phyloP scores from a whole-genome alignment of 2,888 invertebrate genomes.

The Trichogramma dendrolimi region DNA sequence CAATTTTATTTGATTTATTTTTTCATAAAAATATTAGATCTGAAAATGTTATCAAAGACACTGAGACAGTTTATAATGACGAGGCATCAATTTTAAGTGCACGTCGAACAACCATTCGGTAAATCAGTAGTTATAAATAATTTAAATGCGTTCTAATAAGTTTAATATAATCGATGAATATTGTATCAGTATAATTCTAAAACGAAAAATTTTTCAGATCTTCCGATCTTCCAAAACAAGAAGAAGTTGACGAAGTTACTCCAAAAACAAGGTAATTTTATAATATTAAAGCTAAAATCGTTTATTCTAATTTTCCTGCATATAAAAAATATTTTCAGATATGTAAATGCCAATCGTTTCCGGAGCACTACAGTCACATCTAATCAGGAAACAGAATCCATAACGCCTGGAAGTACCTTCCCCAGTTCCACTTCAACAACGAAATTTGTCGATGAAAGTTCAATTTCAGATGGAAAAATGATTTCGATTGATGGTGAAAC shows the following conservation, averaged over 20 bases:
- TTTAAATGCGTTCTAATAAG: not conserved
- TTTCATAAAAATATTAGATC: constrained; percentile 5
- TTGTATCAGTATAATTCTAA: too few relatives aligned
- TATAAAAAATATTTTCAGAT: constrained; percentile 41
- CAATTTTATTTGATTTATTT: not conserved
- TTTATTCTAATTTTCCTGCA: not conserved
- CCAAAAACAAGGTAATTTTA: constrained; percentile 20
- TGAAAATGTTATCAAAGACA: constrained; percentile 23
- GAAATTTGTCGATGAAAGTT: not conserved
- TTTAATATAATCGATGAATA: not conserved
- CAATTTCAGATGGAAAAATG: constrained; percentile 17
- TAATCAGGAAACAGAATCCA: constrained; percentile 11
- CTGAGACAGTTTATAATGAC: not conserved
- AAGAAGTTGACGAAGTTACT: constrained; percentile 12
- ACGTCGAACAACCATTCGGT: constrained; percentile 8
- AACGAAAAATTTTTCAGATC: constrained; percentile 1
- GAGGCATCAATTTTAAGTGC: not conserved
- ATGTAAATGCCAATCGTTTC: constrained; percentile 50
- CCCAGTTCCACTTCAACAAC: not conserved
- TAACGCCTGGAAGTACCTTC: constrained; percentile 8
- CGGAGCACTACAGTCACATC: constrained; percentile 41
- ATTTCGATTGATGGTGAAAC: constrained; percentile 25
- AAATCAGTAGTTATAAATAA: not conserved
- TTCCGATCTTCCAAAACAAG: constrained; percentile 1
- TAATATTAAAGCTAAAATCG: too few relatives aligned